Evolutionary conservation across 2,113 vertebrate genomes (phyloP), one percentile per base, ranked within the genome.

Genomic region (Larimichthys crocea): DNA sequence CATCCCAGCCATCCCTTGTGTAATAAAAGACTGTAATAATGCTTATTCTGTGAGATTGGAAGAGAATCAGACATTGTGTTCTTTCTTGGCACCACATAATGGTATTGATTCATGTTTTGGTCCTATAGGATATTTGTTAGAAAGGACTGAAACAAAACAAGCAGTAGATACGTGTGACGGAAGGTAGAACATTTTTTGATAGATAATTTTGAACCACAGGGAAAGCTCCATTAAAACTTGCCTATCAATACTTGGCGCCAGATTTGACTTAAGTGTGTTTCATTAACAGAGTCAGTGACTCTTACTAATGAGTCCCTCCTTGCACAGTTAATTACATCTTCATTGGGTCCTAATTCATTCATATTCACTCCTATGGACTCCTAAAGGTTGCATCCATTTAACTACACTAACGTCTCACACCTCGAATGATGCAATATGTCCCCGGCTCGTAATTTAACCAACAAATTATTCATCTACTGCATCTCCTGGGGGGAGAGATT

Each of bases 381-480:
- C 63, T 35, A 79, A 91, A 86, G 76, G 77, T 80, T 88, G 66
- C 59, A 56, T 76, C 78, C 40, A 76, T 91, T 89, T 85, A 87
- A 74, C 44, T 48, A 63, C 12, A 19, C 72, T 65, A 75, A 63
- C 55, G 20, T 66, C 84, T 87, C 72, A 20, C 76, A 88, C 73
- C 66, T 87, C 26, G 3, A 79, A 56, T 80, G 85, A 86, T 85
- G 82, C 81, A 83, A 82, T 81, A 83, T 86, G 76, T 80, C 79
- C 56, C 82, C 6, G 1, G 66, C 80, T 88, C 66, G 26, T 87
- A 85, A 91, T 92, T 90, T 86, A 88, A 82, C 85, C 82, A 78
- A 80, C 89, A 91, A 91, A 91, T 85, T 86, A 91, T 92, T 89
- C 83, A 90, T 92, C 88, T 72, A 63, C 52, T 48, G 71, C 60